A percentile compares a stretch with the other conserved stretches of the same genome.
Conservation (phyloP, 2,888 invertebrate species). For the Hedychridium roseum region DNA sequence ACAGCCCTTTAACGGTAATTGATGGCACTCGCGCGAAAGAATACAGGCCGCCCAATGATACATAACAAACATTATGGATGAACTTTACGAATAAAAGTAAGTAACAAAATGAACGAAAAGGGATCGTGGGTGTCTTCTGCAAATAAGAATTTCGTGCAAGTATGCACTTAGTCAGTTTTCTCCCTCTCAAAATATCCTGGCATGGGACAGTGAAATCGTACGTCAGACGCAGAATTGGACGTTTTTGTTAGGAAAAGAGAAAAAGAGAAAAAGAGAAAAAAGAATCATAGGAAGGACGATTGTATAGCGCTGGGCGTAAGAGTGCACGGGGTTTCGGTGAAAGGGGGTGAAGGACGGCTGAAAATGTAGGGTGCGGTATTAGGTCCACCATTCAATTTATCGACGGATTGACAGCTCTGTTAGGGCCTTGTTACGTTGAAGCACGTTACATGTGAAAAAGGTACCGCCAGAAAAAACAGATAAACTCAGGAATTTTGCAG, state of each 20-base stretch:
- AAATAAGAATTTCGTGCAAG: not conserved
- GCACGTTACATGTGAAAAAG: conserved; percentile 32
- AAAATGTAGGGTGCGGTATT: conserved; percentile 59
- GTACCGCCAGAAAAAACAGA: too few relatives aligned
- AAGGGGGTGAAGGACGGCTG: conserved; percentile 46
- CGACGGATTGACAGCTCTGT: conserved; percentile 62
- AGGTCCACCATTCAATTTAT: conserved; percentile 61
- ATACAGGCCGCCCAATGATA: too few relatives aligned
- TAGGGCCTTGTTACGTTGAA: conserved; percentile 58
- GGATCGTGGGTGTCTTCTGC: too few relatives aligned
- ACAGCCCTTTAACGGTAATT: too few relatives aligned
- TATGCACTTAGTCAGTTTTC: conserved; percentile 35
- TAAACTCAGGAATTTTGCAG: too few relatives aligned
- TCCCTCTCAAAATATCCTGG: conserved; percentile 40
- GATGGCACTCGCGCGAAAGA: too few relatives aligned
- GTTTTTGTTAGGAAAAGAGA: conserved; percentile 48
- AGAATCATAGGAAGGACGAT: conserved; percentile 38
- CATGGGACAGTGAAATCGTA: conserved; percentile 46
- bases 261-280: conserved; percentile 24
- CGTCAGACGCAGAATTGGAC: conserved; percentile 56
- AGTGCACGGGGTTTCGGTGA: conserved; percentile 40
- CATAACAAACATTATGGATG: too few relatives aligned
- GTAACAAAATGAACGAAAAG: too few relatives aligned
- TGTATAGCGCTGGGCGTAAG: too few relatives aligned
- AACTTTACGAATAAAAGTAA: too few relatives aligned